Conservation (phyloP, 2,888 invertebrate species). For the Protonemura montana region DNA sequence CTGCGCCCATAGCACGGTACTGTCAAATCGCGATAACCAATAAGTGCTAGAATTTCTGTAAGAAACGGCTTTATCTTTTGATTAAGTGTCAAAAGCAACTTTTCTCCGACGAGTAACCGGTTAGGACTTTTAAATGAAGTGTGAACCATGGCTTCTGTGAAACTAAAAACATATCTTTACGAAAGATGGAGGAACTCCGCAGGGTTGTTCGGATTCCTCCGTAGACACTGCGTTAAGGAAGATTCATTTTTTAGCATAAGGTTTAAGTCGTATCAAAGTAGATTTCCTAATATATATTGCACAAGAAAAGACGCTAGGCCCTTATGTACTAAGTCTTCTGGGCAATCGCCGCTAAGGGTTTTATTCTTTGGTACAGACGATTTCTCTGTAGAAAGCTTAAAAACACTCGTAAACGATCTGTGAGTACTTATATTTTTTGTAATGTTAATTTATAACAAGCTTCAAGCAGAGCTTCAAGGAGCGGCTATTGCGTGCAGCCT, state of each 20-base stretch:
- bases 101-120: too few relatives aligned
- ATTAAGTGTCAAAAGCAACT: too few relatives aligned
- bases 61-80: too few relatives aligned
- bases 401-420: constrained; percentile 72
- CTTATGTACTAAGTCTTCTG: not conserved
- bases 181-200: not conserved
- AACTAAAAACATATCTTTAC: not conserved
- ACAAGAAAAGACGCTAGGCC: not conserved
- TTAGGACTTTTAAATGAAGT: too few relatives aligned
- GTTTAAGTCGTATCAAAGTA: not conserved
- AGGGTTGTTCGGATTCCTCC: not conserved
- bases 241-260: not conserved
- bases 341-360: not conserved
- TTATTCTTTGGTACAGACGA: constrained; percentile 87
- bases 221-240: not conserved
- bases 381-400: constrained; percentile 80
- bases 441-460: not conserved
- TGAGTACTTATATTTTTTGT: constrained; percentile 59
- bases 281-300: not conserved
- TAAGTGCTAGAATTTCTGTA: too few relatives aligned
- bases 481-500: too few relatives aligned
- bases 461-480: too few relatives aligned
- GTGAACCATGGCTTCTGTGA: not conserved
- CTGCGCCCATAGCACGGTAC: not conserved
- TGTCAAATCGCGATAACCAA: not conserved